Percentiles rank a stretch among this genome's conserved stretches.
Conservation (phyloP, 1,140 invertebrate genomes). For the Caenorhabditis latens region DNA sequence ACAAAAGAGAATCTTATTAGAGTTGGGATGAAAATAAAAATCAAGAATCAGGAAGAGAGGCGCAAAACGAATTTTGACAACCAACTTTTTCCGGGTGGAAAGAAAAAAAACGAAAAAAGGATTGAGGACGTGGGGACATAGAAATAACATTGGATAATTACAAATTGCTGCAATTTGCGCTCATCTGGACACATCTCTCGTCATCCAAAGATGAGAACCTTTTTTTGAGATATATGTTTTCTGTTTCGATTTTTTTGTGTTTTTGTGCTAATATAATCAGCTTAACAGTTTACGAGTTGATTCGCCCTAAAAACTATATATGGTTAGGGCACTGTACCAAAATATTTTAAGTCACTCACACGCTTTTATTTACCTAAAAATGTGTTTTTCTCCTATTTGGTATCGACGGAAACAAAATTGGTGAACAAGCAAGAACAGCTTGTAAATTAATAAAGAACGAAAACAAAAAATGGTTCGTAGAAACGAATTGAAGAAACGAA, state of each 20-base stretch:
- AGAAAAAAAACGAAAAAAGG: not conserved
- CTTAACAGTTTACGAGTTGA: not conserved
- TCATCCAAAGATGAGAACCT: conserved; percentile 19
- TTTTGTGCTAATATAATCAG: too few relatives aligned
- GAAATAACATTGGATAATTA: conserved; percentile 43
- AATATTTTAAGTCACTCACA: too few relatives aligned
- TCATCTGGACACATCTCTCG: conserved; percentile 39
- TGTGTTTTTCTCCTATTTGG: too few relatives aligned
- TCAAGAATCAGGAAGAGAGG: not conserved
- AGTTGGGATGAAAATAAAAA: not conserved
- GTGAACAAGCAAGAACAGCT: not conserved
- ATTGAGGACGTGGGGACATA: not conserved
- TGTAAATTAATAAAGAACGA: conserved; percentile 14
- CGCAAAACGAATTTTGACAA: too few relatives aligned
- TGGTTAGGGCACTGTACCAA: too few relatives aligned
- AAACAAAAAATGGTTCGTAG: not conserved
- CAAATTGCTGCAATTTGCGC: conserved; percentile 54
- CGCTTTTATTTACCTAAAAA: too few relatives aligned
- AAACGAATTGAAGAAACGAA: not conserved
- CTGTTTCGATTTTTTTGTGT: not conserved
- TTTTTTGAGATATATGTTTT: not conserved
- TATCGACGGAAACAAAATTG: too few relatives aligned
- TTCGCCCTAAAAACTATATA: too few relatives aligned
- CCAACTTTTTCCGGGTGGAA: not conserved
- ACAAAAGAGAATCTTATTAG: not conserved